Percentiles rank a stretch among this genome's conserved stretches.
Evolutionary conservation across 2,113 vertebrate species (phyloP).

Genomic region (Diadophis punctatus): DNA sequence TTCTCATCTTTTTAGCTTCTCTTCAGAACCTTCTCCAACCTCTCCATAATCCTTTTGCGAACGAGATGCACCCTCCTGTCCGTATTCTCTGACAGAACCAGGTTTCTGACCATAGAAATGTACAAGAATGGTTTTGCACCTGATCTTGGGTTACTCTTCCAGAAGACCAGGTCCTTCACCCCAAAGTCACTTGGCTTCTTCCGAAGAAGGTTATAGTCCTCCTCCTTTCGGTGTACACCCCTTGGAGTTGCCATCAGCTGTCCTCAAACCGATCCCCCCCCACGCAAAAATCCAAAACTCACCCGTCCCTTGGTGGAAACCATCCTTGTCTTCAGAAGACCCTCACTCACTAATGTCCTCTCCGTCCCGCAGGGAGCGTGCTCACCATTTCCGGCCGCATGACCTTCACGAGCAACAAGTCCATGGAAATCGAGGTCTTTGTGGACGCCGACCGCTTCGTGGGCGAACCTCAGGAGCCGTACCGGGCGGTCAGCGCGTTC

Average conservation of each 20-base stretch:
- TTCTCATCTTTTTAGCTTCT: background rate
- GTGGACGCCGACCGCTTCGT: conserved; percentile 83
- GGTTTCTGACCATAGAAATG: no score
- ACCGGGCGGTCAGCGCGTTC: conserved; percentile 88
- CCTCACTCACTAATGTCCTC: background rate
- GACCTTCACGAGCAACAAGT: conserved; percentile 92
- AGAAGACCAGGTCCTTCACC: background rate
- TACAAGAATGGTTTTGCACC: no score
- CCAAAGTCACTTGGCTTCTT: background rate
- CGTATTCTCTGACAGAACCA: background rate
- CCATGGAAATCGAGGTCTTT: conserved; percentile 96
- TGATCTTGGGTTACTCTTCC: background rate
- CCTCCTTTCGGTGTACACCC: background rate
- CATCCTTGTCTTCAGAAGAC: accelerated
- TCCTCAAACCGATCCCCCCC: background rate
- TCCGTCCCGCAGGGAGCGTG: conserved; percentile 74
- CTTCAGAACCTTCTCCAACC: background rate
- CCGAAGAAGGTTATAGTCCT: background rate
- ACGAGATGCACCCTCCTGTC: background rate
- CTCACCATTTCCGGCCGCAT: conserved; percentile 89
- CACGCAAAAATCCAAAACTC: background rate
- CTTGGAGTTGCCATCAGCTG: background rate
- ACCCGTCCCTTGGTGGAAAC: background rate
- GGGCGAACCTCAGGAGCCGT: conserved; percentile 70
- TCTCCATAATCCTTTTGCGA: background rate